These are phyloP conservation scores for Drosophila nigromelanica DNA, from an alignment of 1,140 invertebrate species.

Conservation along the genomic window DNA sequence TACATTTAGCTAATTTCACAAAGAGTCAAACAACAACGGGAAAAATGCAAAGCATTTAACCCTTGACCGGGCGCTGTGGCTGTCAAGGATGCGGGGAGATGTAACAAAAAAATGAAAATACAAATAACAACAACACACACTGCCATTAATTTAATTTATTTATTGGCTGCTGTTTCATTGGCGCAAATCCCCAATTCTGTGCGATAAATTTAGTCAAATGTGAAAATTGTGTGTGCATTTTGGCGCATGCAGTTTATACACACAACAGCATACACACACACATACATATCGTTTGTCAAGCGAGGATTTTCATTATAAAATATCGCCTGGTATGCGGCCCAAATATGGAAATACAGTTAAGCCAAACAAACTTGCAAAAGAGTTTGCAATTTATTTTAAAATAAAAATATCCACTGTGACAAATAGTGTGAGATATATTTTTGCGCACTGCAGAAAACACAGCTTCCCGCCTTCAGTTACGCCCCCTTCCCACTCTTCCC, in stretches of 20 bases:
- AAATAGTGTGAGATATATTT: conserved; percentile 82
- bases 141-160: conserved; percentile 82
- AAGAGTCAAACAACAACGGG: conserved; percentile 51
- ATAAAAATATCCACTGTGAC: conserved; percentile 79
- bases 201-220: conserved; percentile 82
- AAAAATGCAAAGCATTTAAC: conserved; percentile 44
- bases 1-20: conserved; percentile 78
- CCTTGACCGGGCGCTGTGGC: conserved; percentile 8
- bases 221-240: conserved; percentile 83
- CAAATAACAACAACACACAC: conserved; percentile 35
- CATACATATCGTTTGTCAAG: conserved; percentile 48
- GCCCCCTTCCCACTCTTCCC: not conserved
- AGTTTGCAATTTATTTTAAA: conserved; percentile 81
- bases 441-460: conserved; percentile 68
- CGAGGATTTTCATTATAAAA: conserved; percentile 83
- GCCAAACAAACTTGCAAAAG: conserved; percentile 64
- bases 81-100: too few relatives aligned
- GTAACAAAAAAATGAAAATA: not conserved
- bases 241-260: conserved; percentile 53
- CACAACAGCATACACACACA: conserved; percentile 12
- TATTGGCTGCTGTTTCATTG: conserved; percentile 78
- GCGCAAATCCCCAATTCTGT: conserved; percentile 69
- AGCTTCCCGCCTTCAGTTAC: not conserved
- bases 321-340: conserved; percentile 54
- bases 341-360: conserved; percentile 46